phyloP scores from a whole-genome alignment of 2,113 vertebrate genomes.

The Tauraco erythrolophus region DNA sequence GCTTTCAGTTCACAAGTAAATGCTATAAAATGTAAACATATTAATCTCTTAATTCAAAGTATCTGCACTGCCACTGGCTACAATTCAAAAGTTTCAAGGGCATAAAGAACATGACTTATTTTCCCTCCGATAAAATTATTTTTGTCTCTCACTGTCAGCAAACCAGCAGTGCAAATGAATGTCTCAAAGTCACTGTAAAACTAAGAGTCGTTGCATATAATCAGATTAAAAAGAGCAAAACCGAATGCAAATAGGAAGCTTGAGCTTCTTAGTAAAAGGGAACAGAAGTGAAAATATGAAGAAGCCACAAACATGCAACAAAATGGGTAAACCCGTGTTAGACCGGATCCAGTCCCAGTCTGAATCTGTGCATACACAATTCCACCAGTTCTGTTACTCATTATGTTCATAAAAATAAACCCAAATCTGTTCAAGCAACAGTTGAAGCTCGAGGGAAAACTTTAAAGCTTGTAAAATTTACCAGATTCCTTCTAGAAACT shows the following conservation, averaged over 20 bases:
- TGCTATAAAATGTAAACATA: slow-evolving; percentile 19
- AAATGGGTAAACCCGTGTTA: background rate
- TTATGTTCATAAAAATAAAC: background rate
- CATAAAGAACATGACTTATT: background rate
- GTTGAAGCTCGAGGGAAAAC: background rate
- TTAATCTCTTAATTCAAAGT: slow-evolving; percentile 26
- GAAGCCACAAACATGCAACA: slow-evolving; percentile 2
- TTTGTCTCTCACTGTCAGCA: slow-evolving; percentile 22
- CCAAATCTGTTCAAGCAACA: background rate
- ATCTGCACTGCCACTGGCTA: slow-evolving; percentile 13
- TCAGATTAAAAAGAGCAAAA: slow-evolving; percentile 20
- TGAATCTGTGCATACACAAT: background rate
- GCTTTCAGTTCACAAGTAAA: background rate
- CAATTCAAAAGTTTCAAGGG: slow-evolving; percentile 46
- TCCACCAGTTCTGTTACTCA: background rate
- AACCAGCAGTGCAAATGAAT: slow-evolving; percentile 27
- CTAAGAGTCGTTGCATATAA: background rate
- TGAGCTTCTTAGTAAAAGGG: background rate
- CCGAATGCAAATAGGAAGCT: background rate
- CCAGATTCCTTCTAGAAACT: background rate
- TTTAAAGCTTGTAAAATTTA: background rate
- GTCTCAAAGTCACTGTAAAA: slow-evolving; percentile 41
- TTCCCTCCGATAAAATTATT: background rate
- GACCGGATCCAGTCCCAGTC: background rate
- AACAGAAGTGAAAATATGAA: slow-evolving; percentile 38